phyloP scores from a whole-genome alignment of 2,113 vertebrate genomes.

The Leptobrachium leishanense region DNA sequence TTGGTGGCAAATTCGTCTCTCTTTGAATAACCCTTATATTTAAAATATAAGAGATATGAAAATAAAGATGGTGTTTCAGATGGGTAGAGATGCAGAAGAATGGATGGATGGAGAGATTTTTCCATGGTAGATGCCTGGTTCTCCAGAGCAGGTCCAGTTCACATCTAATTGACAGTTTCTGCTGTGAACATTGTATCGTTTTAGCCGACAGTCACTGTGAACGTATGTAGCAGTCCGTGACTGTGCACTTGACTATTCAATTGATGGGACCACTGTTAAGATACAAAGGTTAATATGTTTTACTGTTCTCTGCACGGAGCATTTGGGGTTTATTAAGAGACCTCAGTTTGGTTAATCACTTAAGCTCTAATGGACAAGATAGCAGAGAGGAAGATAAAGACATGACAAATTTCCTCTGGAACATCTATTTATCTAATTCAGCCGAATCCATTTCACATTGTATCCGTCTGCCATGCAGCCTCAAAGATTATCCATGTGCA shows the following conservation, averaged over 20 bases:
- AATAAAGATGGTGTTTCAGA: neutral
- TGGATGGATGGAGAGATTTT: neutral
- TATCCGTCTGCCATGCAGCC: neutral
- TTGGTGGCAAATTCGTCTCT: no score
- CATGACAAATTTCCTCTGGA: slow-evolving; percentile 13
- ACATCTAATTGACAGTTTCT: slow-evolving; percentile 31
- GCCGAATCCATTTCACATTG: neutral
- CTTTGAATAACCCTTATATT: no score
- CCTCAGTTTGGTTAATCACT: slow-evolving; percentile 47
- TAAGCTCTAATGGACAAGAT: slow-evolving; percentile 26
- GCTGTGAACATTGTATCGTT: slow-evolving; percentile 21
- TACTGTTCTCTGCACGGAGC: slow-evolving; percentile 31
- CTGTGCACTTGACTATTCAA: slow-evolving; percentile 39
- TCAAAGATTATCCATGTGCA: neutral
- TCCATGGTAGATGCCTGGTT: neutral
- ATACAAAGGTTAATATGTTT: slow-evolving; percentile 51
- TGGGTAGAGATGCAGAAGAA: slow-evolving; percentile 9
- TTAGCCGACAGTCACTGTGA: slow-evolving; percentile 31
- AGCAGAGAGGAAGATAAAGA: slow-evolving; percentile 22
- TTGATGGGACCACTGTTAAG: slow-evolving; percentile 44
- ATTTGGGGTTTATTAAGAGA: slow-evolving; percentile 48
- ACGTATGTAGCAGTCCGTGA: slow-evolving; percentile 21
- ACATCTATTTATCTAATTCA: slow-evolving; percentile 24
- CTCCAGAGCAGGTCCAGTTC: neutral
- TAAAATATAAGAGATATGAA: neutral